Percentiles rank a stretch among this genome's conserved stretches.
Conservation (phyloP, 2,888 invertebrate genomes). For the Metellina segmentata region DNA sequence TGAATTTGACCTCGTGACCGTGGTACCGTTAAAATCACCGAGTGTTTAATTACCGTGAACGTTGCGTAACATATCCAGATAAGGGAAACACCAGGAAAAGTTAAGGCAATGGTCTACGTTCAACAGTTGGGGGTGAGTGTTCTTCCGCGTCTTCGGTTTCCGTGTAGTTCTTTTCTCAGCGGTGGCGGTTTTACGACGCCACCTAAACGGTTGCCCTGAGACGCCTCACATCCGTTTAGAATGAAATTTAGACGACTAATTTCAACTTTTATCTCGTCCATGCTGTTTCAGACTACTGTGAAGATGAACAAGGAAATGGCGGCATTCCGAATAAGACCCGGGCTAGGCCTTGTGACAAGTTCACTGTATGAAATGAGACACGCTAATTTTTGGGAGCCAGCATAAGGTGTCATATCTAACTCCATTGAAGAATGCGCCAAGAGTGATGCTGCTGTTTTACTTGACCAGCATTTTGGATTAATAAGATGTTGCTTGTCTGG, state of each 20-base stretch:
- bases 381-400: slow-evolving; percentile 59
- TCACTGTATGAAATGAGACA: slow-evolving; percentile 83
- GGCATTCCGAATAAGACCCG: slow-evolving; percentile 85
- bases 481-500: too few relatives aligned
- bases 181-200: background rate
- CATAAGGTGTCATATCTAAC: slow-evolving; percentile 63
- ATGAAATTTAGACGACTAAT: background rate
- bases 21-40: background rate
- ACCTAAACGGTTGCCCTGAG: background rate
- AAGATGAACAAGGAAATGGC: slow-evolving; percentile 56
- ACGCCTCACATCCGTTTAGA: background rate
- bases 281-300: slow-evolving; percentile 48
- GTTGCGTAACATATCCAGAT: background rate
- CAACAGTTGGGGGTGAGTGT: slow-evolving; percentile 9
- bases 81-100: background rate
- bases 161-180: slow-evolving; percentile 13
- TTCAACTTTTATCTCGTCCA: too few relatives aligned
- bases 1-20: slow-evolving; percentile 27
- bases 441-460: background rate
- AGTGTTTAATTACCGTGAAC: background rate
- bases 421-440: slow-evolving; percentile 33
- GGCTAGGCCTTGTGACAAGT: slow-evolving; percentile 92
- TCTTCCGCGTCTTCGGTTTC: background rate
- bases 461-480: too few relatives aligned
- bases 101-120: slow-evolving; percentile 30